These are phyloP conservation scores for Achlya flavicornis DNA, from an alignment of 2,888 invertebrate genomes.

Conservation along the genomic window DNA sequence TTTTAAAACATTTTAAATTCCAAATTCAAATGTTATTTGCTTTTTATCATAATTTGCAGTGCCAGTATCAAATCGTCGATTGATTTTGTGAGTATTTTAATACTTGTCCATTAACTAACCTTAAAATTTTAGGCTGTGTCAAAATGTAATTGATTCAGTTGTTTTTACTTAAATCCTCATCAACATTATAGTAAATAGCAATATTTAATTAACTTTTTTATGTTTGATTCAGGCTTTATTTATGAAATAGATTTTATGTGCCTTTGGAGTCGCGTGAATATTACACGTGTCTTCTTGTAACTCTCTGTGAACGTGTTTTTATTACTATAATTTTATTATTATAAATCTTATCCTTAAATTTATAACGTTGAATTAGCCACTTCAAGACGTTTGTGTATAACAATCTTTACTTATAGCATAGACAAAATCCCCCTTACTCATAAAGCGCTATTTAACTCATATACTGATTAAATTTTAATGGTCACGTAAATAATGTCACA, in stretches of 20 bases:
- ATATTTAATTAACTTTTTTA: neutral
- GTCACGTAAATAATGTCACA: too few species aligned
- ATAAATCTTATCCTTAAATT: too few species aligned
- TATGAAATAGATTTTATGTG: neutral
- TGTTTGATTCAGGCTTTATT: neutral
- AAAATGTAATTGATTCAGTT: slow-evolving; percentile 36
- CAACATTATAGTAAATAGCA: neutral
- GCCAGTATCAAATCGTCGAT: neutral
- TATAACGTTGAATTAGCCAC: too few species aligned
- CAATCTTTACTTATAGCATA: too few species aligned
- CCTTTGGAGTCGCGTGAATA: neutral
- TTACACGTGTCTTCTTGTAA: neutral
- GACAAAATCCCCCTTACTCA: too few species aligned
- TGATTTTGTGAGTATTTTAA: neutral
- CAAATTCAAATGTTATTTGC: slow-evolving; percentile 24
- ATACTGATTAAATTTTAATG: too few species aligned
- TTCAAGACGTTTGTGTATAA: too few species aligned
- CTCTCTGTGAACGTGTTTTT: neutral
- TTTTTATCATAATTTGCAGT: slow-evolving; percentile 2
- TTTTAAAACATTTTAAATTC: slow-evolving; percentile 34
- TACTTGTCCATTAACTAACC: slow-evolving; percentile 29
- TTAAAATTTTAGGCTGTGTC: slow-evolving; percentile 33
- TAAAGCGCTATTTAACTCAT: too few species aligned
- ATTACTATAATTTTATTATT: neutral
- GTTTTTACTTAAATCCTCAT: slow-evolving; percentile 28